Base-by-base conservation (phyloP, 2,113 vertebrate genomes). In the Platichthys flesus region DNA sequence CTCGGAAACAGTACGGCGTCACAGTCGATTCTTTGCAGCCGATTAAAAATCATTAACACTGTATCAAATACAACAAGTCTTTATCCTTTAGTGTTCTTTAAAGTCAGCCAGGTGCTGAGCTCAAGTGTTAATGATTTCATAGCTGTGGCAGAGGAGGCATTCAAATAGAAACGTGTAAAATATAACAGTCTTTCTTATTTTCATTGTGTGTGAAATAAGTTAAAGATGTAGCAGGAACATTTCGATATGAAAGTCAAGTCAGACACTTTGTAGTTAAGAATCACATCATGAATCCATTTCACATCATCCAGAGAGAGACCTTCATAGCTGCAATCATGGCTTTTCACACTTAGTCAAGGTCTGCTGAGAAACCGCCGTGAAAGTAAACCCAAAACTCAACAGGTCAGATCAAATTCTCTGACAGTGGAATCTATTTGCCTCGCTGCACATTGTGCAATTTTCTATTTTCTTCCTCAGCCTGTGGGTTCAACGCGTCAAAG, bases 361-460 rank as follows among this genome's bases (percentile, higher is more conserved):
- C 47, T 65, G 20, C 24, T 21, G 54, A 51, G 57, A 60, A 40
- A 40, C 67, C 16, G 57, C 49, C 55, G 55, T 16, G 56, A 59
- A 31, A 70, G 21, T 45, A 73, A 75, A 55, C 21, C 18, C 52
- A 4, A 61, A 58, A 31, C n/a, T 51, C 55, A 55, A 42, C 10
- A 67, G 62, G 69, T 66, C 9, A 49, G 9, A 66, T n/a, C 9
- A 67, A 58, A 71, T 59, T 4, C 8, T 69, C 52, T 42, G 47
- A 54, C 49, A 42, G 59, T 58, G 52, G 5, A 56, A 31, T 65
- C 58, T 24, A 0, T 71, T 69, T 52, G 51, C 16, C 31, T 56
- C 63, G 9, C 35, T 69, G 52, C 55, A 61, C 51, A 70, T 71
- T 75, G 61, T 67, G 76, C 67, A 56, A 16, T 67, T 77, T 85